A percentile compares a stretch with the other conserved stretches of the same genome.
These are phyloP conservation scores for Hyalella azteca DNA, from an alignment of 2,888 invertebrate species.

Conservation along the genomic window DNA sequence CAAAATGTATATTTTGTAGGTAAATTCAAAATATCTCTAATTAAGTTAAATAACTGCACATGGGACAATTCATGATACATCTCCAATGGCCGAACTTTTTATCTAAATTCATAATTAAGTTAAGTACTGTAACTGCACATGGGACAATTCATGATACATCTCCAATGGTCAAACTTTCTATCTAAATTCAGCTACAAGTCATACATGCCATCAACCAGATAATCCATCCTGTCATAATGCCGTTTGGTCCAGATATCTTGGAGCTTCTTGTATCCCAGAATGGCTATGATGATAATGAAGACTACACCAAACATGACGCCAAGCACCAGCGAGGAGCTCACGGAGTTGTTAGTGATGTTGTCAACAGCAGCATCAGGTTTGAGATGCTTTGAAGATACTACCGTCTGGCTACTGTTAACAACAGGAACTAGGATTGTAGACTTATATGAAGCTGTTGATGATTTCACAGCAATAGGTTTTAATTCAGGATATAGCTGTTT, in stretches of 20 bases:
- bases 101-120: no score
- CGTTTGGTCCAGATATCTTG: constrained; percentile 84
- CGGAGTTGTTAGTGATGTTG: constrained; percentile 60
- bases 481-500: not conserved
- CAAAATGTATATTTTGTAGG: no score
- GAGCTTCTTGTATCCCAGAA: constrained; percentile 73
- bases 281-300: constrained; percentile 73
- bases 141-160: no score
- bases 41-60: no score
- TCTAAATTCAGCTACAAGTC: constrained; percentile 26
- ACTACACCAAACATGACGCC: constrained; percentile 77
- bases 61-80: no score
- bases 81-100: no score
- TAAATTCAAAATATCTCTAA: no score
- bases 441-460: not conserved
- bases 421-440: not conserved
- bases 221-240: constrained; percentile 87
- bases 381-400: not conserved
- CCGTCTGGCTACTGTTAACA: no score
- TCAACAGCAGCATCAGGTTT: constrained; percentile 47
- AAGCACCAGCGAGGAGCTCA: constrained; percentile 74
- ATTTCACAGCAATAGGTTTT: not conserved
- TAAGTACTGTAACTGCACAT: no score
- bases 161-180: no score
- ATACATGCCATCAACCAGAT: constrained; percentile 86